phyloP scores from a whole-genome alignment of 2,888 invertebrate genomes.

The Thereva nobilitata region DNA sequence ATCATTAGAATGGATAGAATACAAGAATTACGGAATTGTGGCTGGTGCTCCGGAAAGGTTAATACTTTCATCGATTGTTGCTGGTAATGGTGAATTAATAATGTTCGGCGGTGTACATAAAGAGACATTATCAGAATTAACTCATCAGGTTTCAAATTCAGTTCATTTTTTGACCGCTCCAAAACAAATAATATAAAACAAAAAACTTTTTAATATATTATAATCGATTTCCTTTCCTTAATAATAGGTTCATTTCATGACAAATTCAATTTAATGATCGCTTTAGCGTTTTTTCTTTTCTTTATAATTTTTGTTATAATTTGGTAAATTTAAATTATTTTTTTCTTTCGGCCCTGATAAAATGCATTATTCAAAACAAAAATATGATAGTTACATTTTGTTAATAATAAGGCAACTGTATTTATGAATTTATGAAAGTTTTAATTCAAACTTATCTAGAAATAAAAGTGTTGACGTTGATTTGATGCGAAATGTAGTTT shows the following conservation, averaged over 20 bases:
- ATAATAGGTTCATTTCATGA: conserved; percentile 10
- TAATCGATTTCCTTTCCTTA: background rate
- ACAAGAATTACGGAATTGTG: conserved; percentile 66
- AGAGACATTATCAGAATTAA: conserved; percentile 66
- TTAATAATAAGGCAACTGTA: too few relatives aligned
- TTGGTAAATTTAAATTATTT: too few relatives aligned
- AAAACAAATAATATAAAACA: conserved; percentile 66
- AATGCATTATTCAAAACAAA: too few relatives aligned
- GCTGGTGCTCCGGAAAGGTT: conserved; percentile 82
- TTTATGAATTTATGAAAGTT: too few relatives aligned
- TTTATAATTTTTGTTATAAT: too few relatives aligned
- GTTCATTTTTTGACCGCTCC: conserved; percentile 77
- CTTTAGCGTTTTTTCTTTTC: too few relatives aligned
- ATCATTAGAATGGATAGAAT: conserved; percentile 56
- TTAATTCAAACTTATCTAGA: too few relatives aligned
- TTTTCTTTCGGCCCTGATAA: too few relatives aligned
- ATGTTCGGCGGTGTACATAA: conserved; percentile 96
- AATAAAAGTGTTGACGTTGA: too few relatives aligned
- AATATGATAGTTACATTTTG: too few relatives aligned
- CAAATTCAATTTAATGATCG: background rate
- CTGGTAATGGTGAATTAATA: conserved; percentile 88
- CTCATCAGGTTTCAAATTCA: conserved; percentile 76
- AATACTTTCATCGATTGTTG: conserved; percentile 85
- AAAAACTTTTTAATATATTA: background rate
- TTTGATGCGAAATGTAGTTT: too few relatives aligned